Evolutionary conservation across 2,113 vertebrate species (phyloP), one percentile per base, ranked within the genome.

Genomic region (Elephantulus edwardii): DNA sequence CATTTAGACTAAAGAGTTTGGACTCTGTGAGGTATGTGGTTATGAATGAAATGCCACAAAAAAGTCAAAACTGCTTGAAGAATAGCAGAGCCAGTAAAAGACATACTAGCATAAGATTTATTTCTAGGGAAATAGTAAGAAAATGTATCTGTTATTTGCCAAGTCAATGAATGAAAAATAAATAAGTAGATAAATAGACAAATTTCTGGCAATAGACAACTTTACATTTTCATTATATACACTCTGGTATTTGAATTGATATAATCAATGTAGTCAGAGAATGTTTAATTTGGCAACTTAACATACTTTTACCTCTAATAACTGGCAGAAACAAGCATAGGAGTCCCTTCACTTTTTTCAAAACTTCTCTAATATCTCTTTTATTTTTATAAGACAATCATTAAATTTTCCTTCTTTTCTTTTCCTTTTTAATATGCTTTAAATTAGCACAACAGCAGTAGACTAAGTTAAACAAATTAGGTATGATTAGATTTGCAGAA

Each of bases 261-360:
- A 22, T 11, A 3, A 14, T 20, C 1, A 4, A 3, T 10, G 12
- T 14, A 1, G 42, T 13, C 30, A 16, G 5, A 2, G 30, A 48
- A 19, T 42, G 3, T 0, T 8, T 54, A 58, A 2, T 6, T 20
- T 40, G n/a, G 52, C 9, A 30, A 35, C 12, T 60, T 40, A 6
- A 10, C 42, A 4, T 78, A 11, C 52, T 33, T 22, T 30, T 16
- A 10, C 20, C 30, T 10, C 44, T 8, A 26, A 24, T 5, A 10
- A 3, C 12, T 3, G 2, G 74, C 9, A 12, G 89, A 79, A 79
- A 8, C 44, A 44, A 14, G 52, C 7, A 14, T 8, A n/a, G 35
- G 48, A 30, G 9, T 3, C 19, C 12, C 44, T 33, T 17, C 33
- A 3, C 11, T n/a, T 52, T 9, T 28, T 20, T 4, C 75, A 0